Evolutionary conservation across 2,888 invertebrate species (phyloP).

Genomic region (Cinara cedri): DNA sequence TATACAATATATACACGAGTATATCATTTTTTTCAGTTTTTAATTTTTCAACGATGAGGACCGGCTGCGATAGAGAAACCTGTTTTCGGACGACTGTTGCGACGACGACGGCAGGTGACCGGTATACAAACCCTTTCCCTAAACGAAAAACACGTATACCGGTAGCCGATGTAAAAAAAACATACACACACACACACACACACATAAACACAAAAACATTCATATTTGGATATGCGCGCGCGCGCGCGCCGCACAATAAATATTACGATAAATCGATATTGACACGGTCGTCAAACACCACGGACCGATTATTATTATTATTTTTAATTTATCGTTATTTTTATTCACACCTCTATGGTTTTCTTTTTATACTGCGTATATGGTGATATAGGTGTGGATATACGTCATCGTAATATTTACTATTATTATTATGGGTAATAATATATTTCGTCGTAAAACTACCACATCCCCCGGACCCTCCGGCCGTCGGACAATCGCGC

Average conservation of each 20-base stretch:
- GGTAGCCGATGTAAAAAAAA: no score
- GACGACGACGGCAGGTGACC: slow-evolving; percentile 1
- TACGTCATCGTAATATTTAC: no score
- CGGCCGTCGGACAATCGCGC: no score
- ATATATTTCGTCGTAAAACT: no score
- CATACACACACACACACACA: background rate
- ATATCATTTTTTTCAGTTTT: no score
- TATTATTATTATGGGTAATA: no score
- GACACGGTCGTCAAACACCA: slow-evolving; percentile 9
- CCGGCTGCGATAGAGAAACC: slow-evolving; percentile 16
- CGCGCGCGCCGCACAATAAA: background rate
- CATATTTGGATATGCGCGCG: background rate
- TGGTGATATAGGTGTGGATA: no score
- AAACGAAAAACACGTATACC: slow-evolving; percentile 20
- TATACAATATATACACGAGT: no score
- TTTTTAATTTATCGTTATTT: no score
- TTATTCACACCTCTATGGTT: background rate
- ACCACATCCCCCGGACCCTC: no score
- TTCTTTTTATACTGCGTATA: no score
- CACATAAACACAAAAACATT: background rate
- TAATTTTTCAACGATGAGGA: background rate
- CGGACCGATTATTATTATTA: background rate
- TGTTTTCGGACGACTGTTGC: background rate
- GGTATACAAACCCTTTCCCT: background rate
- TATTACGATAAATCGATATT: slow-evolving; percentile 25